A percentile compares a stretch with the other conserved stretches of the same genome.
These are phyloP conservation scores for Drosophila tripunctata DNA, from an alignment of 2,888 invertebrate genomes.

Conservation along the genomic window DNA sequence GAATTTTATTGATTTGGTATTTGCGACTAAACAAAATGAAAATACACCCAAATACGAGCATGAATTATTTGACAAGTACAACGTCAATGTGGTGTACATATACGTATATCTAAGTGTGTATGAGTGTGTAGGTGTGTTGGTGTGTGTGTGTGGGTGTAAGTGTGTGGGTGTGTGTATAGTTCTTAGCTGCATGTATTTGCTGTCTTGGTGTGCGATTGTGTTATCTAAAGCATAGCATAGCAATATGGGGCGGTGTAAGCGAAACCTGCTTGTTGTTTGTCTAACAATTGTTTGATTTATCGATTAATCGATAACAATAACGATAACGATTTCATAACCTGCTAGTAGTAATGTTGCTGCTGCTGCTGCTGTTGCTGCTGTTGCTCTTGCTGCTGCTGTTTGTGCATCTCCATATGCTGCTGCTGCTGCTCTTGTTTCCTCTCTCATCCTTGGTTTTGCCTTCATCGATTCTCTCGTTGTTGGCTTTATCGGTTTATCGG, in stretches of 20 bases:
- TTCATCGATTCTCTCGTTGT: conserved; percentile 17
- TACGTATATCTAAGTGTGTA: conserved; percentile 37
- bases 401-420: conserved; percentile 11
- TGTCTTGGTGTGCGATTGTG: conserved; percentile 5
- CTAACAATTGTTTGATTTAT: conserved; percentile 22
- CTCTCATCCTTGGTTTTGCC: conserved; percentile 8
- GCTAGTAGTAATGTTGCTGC: conserved; percentile 26
- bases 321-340: conserved; percentile 37
- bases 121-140: neutral
- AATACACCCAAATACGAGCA: conserved; percentile 77
- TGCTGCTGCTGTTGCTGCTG: conserved; percentile 10
- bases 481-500: conserved; percentile 36
- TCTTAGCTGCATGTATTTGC: conserved; percentile 12
- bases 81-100: conserved; percentile 68
- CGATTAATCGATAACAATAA: conserved; percentile 30
- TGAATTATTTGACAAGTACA: conserved; percentile 76
- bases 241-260: conserved; percentile 46
- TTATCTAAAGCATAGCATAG: conserved; percentile 41
- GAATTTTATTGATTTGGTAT: conserved; percentile 75
- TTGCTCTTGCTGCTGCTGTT: conserved; percentile 12
- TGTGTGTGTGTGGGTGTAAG: conserved; percentile 28
- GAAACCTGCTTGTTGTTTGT: conserved; percentile 26
- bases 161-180: conserved; percentile 7
- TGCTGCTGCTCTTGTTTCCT: neutral
- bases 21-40: conserved; percentile 77